phyloP scores from a whole-genome alignment of 2,888 invertebrate species.

The Harpalus rubripes region DNA sequence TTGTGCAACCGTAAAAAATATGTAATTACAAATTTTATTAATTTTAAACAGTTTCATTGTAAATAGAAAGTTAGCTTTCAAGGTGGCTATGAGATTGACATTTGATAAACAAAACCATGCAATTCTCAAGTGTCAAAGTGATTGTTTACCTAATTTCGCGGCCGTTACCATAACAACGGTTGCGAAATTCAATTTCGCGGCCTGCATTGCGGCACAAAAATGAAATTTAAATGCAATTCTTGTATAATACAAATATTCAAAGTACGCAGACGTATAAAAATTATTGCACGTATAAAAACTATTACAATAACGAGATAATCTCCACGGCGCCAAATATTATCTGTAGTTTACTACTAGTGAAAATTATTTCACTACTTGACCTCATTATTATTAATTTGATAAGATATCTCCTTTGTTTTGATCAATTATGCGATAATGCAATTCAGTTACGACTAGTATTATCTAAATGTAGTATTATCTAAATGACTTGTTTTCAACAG shows the following conservation, averaged over 20 bases:
- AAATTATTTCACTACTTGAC: slow-evolving; percentile 40
- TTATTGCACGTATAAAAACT: not conserved
- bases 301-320: not conserved
- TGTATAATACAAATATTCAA: not conserved
- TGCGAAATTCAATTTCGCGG: too few species aligned
- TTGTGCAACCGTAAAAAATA: too few species aligned
- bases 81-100: too few species aligned
- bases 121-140: too few species aligned
- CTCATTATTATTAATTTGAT: slow-evolving; percentile 21
- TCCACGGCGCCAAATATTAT: slow-evolving; percentile 25
- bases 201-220: too few species aligned
- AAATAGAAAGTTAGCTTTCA: too few species aligned
- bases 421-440: slow-evolving; percentile 27
- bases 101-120: too few species aligned
- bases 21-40: too few species aligned
- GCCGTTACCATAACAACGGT: too few species aligned
- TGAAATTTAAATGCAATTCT: not conserved
- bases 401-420: slow-evolving; percentile 26
- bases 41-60: too few species aligned
- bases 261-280: not conserved
- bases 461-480: slow-evolving; percentile 11
- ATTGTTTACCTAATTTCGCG: too few species aligned
- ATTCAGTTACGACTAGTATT: slow-evolving; percentile 11
- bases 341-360: slow-evolving; percentile 27
- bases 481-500: slow-evolving; percentile 1